phyloP scores from a whole-genome alignment of 23 tunicate genomes.

The Oikopleura vanhoeffeni region DNA sequence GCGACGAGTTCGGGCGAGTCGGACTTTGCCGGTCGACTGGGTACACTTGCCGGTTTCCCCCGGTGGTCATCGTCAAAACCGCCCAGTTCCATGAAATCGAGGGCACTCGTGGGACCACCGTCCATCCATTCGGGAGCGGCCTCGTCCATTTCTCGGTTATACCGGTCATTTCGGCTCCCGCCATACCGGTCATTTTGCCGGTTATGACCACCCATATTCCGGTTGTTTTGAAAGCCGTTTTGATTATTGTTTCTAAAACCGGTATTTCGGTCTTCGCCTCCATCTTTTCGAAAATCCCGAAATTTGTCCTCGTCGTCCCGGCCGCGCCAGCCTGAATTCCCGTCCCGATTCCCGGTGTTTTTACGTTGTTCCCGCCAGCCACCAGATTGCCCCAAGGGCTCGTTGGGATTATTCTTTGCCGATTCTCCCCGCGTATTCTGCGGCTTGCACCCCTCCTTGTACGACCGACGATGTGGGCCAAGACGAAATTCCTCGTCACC shows the following conservation, averaged over 20 bases:
- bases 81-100: neutral
- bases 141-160: neutral
- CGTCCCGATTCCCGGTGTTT: no score
- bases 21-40: neutral
- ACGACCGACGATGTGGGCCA: neutral
- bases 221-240: neutral
- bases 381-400: neutral
- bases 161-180: neutral
- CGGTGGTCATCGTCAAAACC: neutral
- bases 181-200: no score
- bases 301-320: neutral
- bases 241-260: neutral
- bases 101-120: neutral
- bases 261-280: neutral
- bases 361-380: neutral
- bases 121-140: neutral
- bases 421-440: neutral
- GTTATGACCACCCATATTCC: neutral
- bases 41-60: neutral
- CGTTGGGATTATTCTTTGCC: neutral
- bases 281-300: neutral
- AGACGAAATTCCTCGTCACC: neutral
- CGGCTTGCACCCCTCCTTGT: neutral
- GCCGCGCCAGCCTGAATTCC: neutral
- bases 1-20: slow-evolving; percentile 2